Evolutionary conservation across 1,140 invertebrate genomes (phyloP), one percentile per base, ranked within the genome.

Genomic region (Drosophila neocordata): DNA sequence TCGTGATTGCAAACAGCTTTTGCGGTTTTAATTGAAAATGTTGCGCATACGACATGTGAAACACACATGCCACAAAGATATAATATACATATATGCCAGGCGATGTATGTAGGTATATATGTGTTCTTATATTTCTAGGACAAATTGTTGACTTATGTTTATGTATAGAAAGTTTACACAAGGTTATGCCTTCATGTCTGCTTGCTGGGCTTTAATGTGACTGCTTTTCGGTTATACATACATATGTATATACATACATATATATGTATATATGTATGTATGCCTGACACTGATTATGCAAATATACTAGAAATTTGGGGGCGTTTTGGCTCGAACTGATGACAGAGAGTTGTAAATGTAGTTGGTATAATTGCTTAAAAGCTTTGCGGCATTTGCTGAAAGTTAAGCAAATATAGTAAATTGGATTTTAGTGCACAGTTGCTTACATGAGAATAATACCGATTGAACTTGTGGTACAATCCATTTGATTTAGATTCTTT

Each of bases 11-110:
- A 69, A 66, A 79, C 79, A 82, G 71, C 70, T 55, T 79, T 79
- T 79, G 77, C 59, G 77, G 65, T 76, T 84, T 77, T 80, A 85
- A 85, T 85, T 84, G 80, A 80, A 84, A 84, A 85, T 70, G 81
- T 85, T 73, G 81, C 81, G 69, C 65, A 85, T 80, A 85, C 80
- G 80, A 77, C 80, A 76, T 80, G 81, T 66, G 69, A 57, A 65
- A 65, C 73, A 56, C 44, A 64, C 37, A 51, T 11, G 6, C 27
- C 27, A 31, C 7, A 31, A 6, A 31, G 34, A 58, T 55, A 63
- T 63, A 48, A 35, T 12, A 35, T 35, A 35, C 34, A 35, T 31
- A 31, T 31, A 6, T 31, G 5, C 27, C 27, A 15, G n/a, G 13
- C 37, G 4, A 38, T 58, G 51, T 31, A 31, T 31, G 6, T 31